phyloP scores from a whole-genome alignment of 30 jellyfish, hydroid and myxozoan species.

The Aurelia aurita region DNA sequence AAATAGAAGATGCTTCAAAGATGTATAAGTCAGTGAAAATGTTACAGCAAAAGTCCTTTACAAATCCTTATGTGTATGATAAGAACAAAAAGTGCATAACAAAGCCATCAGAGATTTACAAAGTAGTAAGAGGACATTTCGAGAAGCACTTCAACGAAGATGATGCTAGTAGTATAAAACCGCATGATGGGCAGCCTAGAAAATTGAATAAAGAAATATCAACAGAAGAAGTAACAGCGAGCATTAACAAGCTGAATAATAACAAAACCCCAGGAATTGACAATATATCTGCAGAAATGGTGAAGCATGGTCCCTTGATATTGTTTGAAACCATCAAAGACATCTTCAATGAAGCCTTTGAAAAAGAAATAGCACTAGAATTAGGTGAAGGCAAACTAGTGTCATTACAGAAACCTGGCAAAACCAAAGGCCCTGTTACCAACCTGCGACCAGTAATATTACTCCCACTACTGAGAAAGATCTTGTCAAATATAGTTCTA shows the following conservation, averaged over 20 bases:
- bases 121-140: conserved; percentile 46
- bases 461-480: conserved; percentile 54
- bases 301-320: conserved; percentile 29
- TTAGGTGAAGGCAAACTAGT: conserved; percentile 55
- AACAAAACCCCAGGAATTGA: conserved; percentile 44
- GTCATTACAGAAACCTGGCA: conserved; percentile 67
- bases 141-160: conserved; percentile 35
- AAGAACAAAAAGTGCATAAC: conserved; percentile 34
- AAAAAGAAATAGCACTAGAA: conserved; percentile 44
- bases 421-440: conserved; percentile 63
- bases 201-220: conserved; percentile 51
- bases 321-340: conserved; percentile 44
- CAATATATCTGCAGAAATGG: conserved; percentile 40
- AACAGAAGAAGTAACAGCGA: conserved; percentile 49
- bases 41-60: conserved; percentile 22
- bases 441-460: conserved; percentile 64
- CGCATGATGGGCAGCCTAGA: conserved; percentile 41
- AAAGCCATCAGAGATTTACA: conserved; percentile 49
- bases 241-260: conserved; percentile 34
- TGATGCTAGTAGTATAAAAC: conserved; percentile 21
- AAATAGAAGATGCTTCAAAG: conserved; percentile 33
- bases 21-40: conserved; percentile 20
- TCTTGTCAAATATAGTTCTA: conserved; percentile 49
- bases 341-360: conserved; percentile 45
- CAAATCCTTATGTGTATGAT: conserved; percentile 33